phyloP scores from a whole-genome alignment of 2,113 vertebrate genomes.

The Seriola aureovittata region DNA sequence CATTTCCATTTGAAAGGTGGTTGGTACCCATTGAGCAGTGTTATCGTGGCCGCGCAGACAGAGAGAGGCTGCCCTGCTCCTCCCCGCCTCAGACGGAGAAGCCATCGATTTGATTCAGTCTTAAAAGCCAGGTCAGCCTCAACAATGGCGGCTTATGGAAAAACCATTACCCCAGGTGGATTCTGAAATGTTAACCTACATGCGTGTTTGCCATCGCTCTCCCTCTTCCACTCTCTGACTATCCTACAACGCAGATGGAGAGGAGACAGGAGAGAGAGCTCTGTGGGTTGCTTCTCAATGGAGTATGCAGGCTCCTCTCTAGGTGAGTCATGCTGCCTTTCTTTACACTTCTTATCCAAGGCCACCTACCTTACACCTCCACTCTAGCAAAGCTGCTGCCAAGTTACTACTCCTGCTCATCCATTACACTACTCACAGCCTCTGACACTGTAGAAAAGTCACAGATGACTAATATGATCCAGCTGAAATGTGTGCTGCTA shows the following conservation, averaged over 20 bases:
- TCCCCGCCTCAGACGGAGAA: conserved; percentile 56
- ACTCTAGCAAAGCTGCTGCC: conserved; percentile 54
- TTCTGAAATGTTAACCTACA: conserved; percentile 71
- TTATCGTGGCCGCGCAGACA: conserved; percentile 76
- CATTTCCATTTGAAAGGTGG: conserved; percentile 79
- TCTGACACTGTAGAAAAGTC: conserved; percentile 56
- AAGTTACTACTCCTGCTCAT: conserved; percentile 68
- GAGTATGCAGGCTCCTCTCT: conserved; percentile 56
- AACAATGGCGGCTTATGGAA: conserved; percentile 78
- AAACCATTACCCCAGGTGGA: conserved; percentile 78
- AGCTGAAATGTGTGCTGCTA: conserved; percentile 36
- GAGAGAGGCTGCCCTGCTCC: conserved; percentile 54
- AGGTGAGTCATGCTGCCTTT: conserved; percentile 75
- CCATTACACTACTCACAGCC: conserved; percentile 54
- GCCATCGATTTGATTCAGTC: conserved; percentile 80
- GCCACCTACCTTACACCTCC: conserved; percentile 77
- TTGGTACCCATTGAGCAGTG: conserved; percentile 65
- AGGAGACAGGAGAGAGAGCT: conserved; percentile 49
- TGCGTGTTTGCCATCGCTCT: conserved; percentile 54
- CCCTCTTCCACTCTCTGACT: conserved; percentile 22
- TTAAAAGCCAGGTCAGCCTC: conserved; percentile 78
- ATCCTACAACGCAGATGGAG: conserved; percentile 57
- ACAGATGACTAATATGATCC: conserved; percentile 54
- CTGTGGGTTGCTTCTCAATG: conserved; percentile 70
- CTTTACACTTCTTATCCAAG: conserved; percentile 69